A percentile compares a stretch with the other conserved stretches of the same genome.
Conservation (phyloP, 2,797 vertebrate genomes). For the Spinibarbus caldwelli region DNA sequence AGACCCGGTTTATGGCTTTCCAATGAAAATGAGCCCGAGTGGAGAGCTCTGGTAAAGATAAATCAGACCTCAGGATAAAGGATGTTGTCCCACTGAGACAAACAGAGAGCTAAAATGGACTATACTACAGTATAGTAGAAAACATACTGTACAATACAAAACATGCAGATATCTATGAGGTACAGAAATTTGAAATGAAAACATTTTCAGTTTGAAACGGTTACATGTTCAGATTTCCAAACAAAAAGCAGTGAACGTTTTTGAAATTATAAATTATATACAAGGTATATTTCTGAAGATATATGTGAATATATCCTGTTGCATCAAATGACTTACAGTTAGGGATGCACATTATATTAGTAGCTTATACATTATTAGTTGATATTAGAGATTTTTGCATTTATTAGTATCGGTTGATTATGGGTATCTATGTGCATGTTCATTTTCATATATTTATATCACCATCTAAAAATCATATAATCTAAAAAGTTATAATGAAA, state of each 20-base stretch:
- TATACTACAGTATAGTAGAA: too few relatives aligned
- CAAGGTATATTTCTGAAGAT: too few relatives aligned
- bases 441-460: background rate
- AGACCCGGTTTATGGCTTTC: conserved; percentile 20
- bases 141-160: background rate
- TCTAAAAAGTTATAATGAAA: background rate
- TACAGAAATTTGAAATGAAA: background rate
- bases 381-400: background rate
- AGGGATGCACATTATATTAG: background rate
- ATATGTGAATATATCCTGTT: background rate
- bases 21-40: conserved; percentile 34
- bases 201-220: background rate
- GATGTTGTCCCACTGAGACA: background rate
- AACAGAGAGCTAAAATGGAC: background rate
- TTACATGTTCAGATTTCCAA: background rate
- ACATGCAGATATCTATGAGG: background rate
- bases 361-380: background rate
- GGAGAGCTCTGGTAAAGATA: conserved; percentile 21
- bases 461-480: background rate
- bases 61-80: conserved; percentile 42
- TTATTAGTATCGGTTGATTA: background rate
- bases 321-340: background rate
- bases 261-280: background rate
- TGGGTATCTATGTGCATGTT: background rate
- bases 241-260: background rate